Evolutionary conservation across 2,113 vertebrate species (phyloP).

Genomic region (Nesospiza acunhae): DNA sequence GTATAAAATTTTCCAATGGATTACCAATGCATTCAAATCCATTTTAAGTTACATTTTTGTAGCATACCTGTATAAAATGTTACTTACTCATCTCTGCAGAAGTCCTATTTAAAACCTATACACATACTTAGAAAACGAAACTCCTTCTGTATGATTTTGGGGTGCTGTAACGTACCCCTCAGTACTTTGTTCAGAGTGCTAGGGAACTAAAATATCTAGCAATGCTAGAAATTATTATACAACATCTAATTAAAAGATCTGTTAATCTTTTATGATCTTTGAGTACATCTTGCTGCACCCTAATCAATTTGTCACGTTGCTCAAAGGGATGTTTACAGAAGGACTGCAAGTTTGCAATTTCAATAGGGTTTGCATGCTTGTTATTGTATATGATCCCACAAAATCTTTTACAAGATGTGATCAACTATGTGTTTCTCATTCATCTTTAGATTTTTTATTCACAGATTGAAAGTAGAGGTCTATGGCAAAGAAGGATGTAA

Average conservation of each 20-base stretch:
- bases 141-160: neutral
- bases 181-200: neutral
- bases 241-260: neutral
- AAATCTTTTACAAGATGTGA: neutral
- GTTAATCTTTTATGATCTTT: neutral
- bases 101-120: neutral
- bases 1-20: neutral
- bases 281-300: neutral
- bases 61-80: neutral
- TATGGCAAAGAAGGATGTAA: neutral
- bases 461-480: neutral
- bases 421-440: neutral
- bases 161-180: neutral
- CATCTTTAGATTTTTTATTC: neutral
- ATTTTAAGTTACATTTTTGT: neutral
- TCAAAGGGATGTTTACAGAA: neutral
- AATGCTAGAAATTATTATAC: neutral
- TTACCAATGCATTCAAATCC: neutral
- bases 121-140: neutral
- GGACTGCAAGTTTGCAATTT: neutral
- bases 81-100: neutral
- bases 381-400: neutral
- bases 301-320: neutral
- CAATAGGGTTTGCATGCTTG: neutral
- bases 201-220: neutral